A percentile compares a stretch with the other conserved stretches of the same genome.
Evolutionary conservation across 1,140 invertebrate genomes (phyloP).

Genomic region (Glossosoma conforme): DNA sequence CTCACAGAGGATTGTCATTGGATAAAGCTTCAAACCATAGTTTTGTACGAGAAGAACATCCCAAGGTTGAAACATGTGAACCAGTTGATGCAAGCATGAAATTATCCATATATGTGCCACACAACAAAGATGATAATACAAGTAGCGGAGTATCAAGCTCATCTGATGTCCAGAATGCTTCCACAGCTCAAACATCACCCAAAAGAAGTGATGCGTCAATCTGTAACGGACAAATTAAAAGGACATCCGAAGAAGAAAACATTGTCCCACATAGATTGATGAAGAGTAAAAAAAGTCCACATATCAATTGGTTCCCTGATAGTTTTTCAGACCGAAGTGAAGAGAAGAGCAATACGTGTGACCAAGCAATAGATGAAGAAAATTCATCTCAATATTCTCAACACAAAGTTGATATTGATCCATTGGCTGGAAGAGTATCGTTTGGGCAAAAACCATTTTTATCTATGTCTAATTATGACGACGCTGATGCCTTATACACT

Average conservation of each 20-base stretch:
- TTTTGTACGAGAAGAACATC: not conserved
- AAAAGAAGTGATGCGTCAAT: not conserved
- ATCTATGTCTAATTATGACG: slow-evolving; percentile 35
- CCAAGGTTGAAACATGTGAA: slow-evolving; percentile 1
- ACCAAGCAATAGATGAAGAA: not conserved
- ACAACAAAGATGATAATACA: slow-evolving; percentile 28
- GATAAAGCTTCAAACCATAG: slow-evolving; percentile 3
- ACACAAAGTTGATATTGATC: slow-evolving; percentile 13
- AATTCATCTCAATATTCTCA: not conserved
- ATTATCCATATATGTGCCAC: slow-evolving; percentile 18
- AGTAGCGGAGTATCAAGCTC: slow-evolving; percentile 30
- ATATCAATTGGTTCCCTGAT: slow-evolving; percentile 20
- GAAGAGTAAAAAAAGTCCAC: slow-evolving; percentile 12
- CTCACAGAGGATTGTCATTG: not conserved
- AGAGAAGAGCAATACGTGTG: slow-evolving; percentile 7
- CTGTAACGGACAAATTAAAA: not conserved
- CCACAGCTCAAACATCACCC: slow-evolving; percentile 6
- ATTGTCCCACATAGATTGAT: slow-evolving; percentile 5
- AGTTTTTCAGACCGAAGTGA: slow-evolving; percentile 5
- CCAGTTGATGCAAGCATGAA: slow-evolving; percentile 12
- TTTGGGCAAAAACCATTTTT: slow-evolving; percentile 35
- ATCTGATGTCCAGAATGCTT: slow-evolving; percentile 20
- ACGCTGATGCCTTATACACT: slow-evolving; percentile 11
- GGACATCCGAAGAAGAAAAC: slow-evolving; percentile 7
- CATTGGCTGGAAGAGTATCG: slow-evolving; percentile 34